A percentile compares a stretch with the other conserved stretches of the same genome.
These are phyloP conservation scores for Ephialtes manifestator DNA, from an alignment of 2,888 invertebrate species.

Conservation along the genomic window DNA sequence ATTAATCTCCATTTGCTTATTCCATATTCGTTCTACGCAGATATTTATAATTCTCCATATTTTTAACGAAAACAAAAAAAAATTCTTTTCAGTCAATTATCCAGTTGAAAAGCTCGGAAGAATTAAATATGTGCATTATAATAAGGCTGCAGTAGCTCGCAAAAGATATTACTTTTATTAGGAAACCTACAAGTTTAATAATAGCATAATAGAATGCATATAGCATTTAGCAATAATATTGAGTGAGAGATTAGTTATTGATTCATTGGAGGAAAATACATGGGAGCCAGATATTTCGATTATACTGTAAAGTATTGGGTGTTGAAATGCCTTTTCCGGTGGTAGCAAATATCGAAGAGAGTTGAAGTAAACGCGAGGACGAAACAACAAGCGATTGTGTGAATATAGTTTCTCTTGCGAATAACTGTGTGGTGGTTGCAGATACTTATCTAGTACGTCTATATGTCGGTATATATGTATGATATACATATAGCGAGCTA, in stretches of 20 bases:
- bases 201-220: background rate
- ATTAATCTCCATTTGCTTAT: constrained; percentile 63
- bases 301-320: background rate
- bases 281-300: constrained; percentile 21
- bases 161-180: too few relatives aligned
- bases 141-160: too few relatives aligned
- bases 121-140: too few relatives aligned
- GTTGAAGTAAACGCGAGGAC: constrained; percentile 43
- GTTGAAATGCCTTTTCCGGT: constrained; percentile 13
- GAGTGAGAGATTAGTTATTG: background rate
- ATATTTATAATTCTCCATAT: too few relatives aligned
- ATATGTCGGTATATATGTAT: background rate
- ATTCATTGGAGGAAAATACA: background rate
- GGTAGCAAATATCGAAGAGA: background rate
- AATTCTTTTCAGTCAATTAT: too few relatives aligned
- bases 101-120: too few relatives aligned
- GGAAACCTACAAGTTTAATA: too few relatives aligned
- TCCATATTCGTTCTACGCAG: background rate
- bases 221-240: background rate
- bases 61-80: too few relatives aligned
- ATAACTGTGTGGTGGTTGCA: constrained; percentile 6
- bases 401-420: constrained; percentile 25
- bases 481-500: constrained; percentile 28
- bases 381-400: constrained; percentile 47
- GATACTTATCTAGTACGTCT: background rate